Conservation (phyloP, 2,113 vertebrate species). For the Cavia aperea region DNA sequence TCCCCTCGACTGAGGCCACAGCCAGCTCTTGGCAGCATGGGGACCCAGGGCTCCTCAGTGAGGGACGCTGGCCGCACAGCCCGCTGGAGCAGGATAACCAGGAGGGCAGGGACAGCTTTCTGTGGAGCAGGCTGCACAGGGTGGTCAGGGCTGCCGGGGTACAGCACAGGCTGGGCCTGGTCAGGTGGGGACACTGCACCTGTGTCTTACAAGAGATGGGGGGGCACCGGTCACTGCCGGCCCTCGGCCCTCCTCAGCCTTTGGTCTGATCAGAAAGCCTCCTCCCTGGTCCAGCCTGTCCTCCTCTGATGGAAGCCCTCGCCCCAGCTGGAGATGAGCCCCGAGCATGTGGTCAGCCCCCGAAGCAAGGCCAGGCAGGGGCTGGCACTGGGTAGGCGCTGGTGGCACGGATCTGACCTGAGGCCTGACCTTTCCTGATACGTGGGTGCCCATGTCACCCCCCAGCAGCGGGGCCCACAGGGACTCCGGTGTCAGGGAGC, state of each 20-base stretch:
- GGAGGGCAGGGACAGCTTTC: neutral
- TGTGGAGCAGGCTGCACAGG: neutral
- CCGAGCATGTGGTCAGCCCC: accelerated
- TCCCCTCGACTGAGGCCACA: neutral
- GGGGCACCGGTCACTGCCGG: accelerated
- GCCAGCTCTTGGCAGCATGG: accelerated
- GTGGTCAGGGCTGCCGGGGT: neutral
- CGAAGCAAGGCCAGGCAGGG: neutral
- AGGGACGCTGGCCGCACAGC: neutral
- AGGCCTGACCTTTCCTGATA: neutral
- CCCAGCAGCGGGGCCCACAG: neutral
- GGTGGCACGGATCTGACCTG: neutral
- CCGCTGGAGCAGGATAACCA: neutral
- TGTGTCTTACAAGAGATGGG: neutral
- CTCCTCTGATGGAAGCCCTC: neutral
- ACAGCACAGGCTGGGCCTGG: neutral
- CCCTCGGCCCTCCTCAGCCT: neutral
- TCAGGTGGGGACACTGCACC: neutral
- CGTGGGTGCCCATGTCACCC: too few relatives aligned
- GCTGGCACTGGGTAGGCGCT: neutral
- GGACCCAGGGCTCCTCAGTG: neutral
- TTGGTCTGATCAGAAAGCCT: neutral
- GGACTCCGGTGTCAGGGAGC: accelerated
- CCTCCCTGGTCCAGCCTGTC: neutral
- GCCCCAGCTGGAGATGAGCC: neutral